phyloP scores from a whole-genome alignment of 2,888 invertebrate species.

The Hemicrepidius hirtus region DNA sequence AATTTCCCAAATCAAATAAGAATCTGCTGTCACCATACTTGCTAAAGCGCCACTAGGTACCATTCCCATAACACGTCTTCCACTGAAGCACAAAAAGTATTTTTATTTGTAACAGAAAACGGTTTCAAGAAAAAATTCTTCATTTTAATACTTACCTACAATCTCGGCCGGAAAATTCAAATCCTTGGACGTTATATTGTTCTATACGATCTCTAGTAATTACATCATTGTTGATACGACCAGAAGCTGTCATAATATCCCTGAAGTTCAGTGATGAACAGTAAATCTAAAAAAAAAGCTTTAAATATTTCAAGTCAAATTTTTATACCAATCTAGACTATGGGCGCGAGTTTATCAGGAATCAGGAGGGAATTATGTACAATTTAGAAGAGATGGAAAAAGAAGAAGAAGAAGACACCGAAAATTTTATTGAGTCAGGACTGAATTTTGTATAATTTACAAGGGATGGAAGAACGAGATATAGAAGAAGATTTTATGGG shows the following conservation, averaged over 20 bases:
- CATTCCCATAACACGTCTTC: conserved; percentile 71
- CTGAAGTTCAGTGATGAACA: conserved; percentile 93
- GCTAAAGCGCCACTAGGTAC: conserved; percentile 74
- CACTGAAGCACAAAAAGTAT: conserved; percentile 63
- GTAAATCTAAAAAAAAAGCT: conserved; percentile 74
- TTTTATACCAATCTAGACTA: too few species aligned
- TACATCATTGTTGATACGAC: conserved; percentile 86
- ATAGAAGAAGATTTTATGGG: too few species aligned
- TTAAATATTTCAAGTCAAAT: too few species aligned
- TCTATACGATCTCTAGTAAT: conserved; percentile 77
- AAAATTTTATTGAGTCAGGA: too few species aligned
- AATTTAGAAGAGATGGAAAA: too few species aligned
- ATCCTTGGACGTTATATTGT: conserved; percentile 77
- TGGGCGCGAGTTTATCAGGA: too few species aligned
- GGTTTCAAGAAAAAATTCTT: too few species aligned
- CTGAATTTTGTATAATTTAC: too few species aligned
- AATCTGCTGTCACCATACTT: conserved; percentile 73
- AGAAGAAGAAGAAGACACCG: too few species aligned
- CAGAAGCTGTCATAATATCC: conserved; percentile 95
- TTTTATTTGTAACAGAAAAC: background rate
- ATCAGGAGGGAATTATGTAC: too few species aligned
- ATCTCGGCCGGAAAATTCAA: conserved; percentile 79
- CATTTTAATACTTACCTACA: background rate
- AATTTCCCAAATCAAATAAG: conserved; percentile 72
- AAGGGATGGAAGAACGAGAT: too few species aligned